These are phyloP conservation scores for Gorsachius magnificus DNA, from an alignment of 2,797 vertebrate species.

Conservation along the genomic window DNA sequence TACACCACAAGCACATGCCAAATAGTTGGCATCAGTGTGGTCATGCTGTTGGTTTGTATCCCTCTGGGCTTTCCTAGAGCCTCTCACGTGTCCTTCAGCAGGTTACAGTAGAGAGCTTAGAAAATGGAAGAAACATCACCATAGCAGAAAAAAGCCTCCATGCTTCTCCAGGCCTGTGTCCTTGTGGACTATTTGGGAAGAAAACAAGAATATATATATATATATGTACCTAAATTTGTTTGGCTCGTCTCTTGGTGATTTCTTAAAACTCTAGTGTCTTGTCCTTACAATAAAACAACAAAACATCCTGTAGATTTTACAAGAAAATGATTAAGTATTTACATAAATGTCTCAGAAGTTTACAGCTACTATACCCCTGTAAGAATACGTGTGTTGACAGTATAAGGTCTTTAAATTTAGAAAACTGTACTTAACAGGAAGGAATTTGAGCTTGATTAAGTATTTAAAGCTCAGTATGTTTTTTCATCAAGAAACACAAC, in stretches of 20 bases:
- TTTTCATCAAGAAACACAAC: neutral
- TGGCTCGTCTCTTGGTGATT: neutral
- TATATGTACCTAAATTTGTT: neutral
- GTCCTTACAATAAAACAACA: neutral
- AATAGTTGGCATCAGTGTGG: neutral
- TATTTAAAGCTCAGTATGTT: neutral
- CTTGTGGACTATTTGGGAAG: neutral
- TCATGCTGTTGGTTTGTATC: neutral
- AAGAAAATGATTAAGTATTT: neutral
- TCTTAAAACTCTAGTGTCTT: neutral
- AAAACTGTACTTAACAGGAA: neutral
- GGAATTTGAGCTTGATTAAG: neutral
- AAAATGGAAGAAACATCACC: neutral
- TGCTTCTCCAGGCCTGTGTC: neutral
- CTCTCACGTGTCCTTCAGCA: neutral
- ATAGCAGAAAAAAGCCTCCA: neutral
- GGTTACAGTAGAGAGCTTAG: neutral
- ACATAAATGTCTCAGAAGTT: neutral
- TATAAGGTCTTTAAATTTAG: neutral
- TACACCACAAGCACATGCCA: fast-evolving
- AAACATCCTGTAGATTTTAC: neutral
- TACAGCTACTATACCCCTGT: neutral
- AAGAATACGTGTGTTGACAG: neutral
- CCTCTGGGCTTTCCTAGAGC: neutral
- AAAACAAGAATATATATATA: neutral